Evolutionary conservation across 1,140 invertebrate genomes (phyloP).

Genomic region (Nautilus pompilius): DNA sequence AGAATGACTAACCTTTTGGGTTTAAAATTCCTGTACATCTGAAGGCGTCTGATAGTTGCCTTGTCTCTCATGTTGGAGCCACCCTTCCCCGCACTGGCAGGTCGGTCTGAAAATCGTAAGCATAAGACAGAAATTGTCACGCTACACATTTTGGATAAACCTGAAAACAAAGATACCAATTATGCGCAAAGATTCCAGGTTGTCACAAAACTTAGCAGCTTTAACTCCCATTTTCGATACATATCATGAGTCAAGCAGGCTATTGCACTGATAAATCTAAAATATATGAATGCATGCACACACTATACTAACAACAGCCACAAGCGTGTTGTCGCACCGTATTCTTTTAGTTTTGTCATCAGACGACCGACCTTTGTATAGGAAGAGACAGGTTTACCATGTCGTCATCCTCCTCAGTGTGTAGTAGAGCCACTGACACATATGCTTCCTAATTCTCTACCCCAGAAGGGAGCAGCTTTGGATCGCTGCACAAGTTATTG

Average conservation of each 20-base stretch:
- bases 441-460: no score
- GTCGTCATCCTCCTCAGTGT: no score
- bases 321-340: no score
- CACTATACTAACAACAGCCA: no score
- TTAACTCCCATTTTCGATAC: background rate
- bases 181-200: background rate
- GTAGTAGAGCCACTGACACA: no score
- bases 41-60: conserved; percentile 90
- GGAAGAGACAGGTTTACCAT: no score
- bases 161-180: conserved; percentile 1
- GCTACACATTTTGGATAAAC: background rate
- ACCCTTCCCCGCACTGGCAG: conserved; percentile 71
- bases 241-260: background rate
- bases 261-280: no score
- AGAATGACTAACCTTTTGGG: conserved; percentile 69
- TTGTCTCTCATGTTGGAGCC: conserved; percentile 82
- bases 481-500: no score
- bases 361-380: no score
- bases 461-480: no score
- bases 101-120: conserved; percentile 34
- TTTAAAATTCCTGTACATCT: conserved; percentile 98
- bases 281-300: no score
- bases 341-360: no score
- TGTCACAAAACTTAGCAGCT: background rate
- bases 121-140: background rate